A percentile compares a stretch with the other conserved stretches of the same genome.
Evolutionary conservation across 2,888 invertebrate species (phyloP).

Genomic region (Steinernema scapterisci): DNA sequence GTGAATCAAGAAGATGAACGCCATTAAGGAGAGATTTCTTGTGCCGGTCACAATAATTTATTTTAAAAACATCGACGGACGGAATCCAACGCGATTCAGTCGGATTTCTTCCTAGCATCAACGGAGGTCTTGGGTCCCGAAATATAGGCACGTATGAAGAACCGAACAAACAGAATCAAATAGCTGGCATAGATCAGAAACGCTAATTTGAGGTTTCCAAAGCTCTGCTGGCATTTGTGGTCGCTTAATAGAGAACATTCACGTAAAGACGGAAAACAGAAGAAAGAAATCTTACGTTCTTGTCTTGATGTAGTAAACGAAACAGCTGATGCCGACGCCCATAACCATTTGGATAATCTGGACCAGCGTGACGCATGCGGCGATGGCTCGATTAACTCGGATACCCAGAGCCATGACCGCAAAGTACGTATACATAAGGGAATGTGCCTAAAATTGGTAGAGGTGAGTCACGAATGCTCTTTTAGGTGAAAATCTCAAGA

Average conservation of each 20-base stretch:
- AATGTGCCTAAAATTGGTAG: too few species aligned
- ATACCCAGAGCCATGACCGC: conserved; percentile 67
- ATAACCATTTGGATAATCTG: conserved; percentile 40
- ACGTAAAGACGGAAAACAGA: not conserved
- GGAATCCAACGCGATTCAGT: not conserved
- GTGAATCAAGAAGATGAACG: not conserved
- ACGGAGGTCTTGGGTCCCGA: not conserved
- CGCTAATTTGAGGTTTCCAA: conserved; percentile 11
- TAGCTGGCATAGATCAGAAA: not conserved
- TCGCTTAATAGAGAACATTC: not conserved
- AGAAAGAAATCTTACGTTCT: not conserved
- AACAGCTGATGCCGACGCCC: conserved; percentile 29
- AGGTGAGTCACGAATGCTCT: too few species aligned
- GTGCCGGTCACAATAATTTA: conserved; percentile 13
- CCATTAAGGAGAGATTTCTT: too few species aligned
- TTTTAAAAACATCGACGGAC: not conserved
- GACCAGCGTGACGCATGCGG: conserved; percentile 38
- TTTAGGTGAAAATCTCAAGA: too few species aligned
- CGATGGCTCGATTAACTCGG: conserved; percentile 70
- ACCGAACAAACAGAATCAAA: not conserved
- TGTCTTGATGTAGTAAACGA: conserved; percentile 24
- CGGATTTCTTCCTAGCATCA: not conserved
- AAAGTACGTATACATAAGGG: conserved; percentile 70
- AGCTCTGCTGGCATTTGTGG: conserved; percentile 10
- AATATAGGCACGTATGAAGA: not conserved